A percentile compares a stretch with the other conserved stretches of the same genome.
Conservation (phyloP, 1,140 invertebrate genomes). For the Listronotus bonariensis region DNA sequence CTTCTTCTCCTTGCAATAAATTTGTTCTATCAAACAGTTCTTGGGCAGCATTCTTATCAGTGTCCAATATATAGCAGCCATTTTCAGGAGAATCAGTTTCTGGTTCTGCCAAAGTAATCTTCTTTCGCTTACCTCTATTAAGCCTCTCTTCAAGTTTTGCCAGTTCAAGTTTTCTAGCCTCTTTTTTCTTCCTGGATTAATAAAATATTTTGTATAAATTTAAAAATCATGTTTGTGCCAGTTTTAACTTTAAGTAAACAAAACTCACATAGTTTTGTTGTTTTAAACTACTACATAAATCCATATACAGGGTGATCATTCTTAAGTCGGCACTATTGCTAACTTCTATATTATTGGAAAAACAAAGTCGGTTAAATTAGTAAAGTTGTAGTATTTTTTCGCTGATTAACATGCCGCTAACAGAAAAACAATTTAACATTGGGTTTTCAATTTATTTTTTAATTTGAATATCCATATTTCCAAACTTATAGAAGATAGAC, state of each 20-base stretch:
- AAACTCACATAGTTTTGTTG: not conserved
- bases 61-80: constrained; percentile 7
- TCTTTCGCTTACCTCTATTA: constrained; percentile 38
- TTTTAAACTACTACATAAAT: not conserved
- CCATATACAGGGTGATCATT: no score
- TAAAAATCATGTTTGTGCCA: not conserved
- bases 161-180: constrained; percentile 27
- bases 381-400: no score
- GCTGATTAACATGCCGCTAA: no score
- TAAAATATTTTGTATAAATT: not conserved
- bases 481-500: no score
- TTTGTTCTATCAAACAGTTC: constrained; percentile 18
- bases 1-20: constrained; percentile 8
- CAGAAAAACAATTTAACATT: no score
- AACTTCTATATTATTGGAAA: no score
- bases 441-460: no score
- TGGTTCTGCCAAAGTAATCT: constrained; percentile 27
- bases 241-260: not conserved
- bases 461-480: no score
- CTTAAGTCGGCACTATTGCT: no score
- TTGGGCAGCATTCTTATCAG: not conserved
- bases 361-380: no score
- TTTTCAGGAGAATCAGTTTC: not conserved
- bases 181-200: constrained; percentile 7
- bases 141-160: constrained; percentile 35